Evolutionary conservation across 1,140 invertebrate genomes (phyloP).

Genomic region (Drosophila ananassae): DNA sequence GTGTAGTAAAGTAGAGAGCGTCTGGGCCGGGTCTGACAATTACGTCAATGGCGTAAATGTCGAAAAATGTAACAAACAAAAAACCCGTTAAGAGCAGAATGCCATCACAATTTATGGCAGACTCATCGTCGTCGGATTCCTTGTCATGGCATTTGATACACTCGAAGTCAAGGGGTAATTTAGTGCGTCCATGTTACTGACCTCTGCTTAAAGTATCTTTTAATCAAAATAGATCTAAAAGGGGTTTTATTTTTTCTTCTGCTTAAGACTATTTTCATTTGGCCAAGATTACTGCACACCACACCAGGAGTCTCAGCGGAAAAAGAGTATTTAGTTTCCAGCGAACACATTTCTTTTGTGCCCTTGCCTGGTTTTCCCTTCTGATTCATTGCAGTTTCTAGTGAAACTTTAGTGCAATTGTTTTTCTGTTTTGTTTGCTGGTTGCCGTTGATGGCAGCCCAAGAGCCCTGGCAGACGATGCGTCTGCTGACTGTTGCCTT

Average conservation of each 20-base stretch:
- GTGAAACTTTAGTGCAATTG: slow-evolving; percentile 63
- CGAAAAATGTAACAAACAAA: slow-evolving; percentile 72
- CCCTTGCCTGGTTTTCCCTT: slow-evolving; percentile 39
- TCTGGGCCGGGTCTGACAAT: slow-evolving; percentile 72
- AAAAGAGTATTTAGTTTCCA: slow-evolving; percentile 33
- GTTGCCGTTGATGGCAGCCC: slow-evolving; percentile 55
- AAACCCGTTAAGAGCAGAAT: slow-evolving; percentile 68
- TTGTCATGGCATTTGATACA: slow-evolving; percentile 46
- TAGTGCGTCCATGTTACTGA: neutral
- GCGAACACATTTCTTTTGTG: slow-evolving; percentile 5
- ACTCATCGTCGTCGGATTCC: slow-evolving; percentile 38
- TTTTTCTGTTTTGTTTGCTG: slow-evolving; percentile 53
- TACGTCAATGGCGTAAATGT: slow-evolving; percentile 72
- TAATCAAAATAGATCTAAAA: neutral
- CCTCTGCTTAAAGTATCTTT: neutral
- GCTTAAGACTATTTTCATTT: slow-evolving; percentile 6
- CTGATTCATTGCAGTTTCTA: slow-evolving; percentile 75
- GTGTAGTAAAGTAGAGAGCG: slow-evolving; percentile 21
- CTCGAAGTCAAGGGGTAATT: slow-evolving; percentile 11
- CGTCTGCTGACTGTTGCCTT: slow-evolving; percentile 61
- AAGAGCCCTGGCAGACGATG: slow-evolving; percentile 63
- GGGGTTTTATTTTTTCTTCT: neutral
- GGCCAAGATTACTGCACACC: slow-evolving; percentile 2
- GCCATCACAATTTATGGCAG: slow-evolving; percentile 65
- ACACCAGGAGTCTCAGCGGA: too few species aligned